Conservation (phyloP, 2,797 vertebrate species). For the Dermochelys coriacea region DNA sequence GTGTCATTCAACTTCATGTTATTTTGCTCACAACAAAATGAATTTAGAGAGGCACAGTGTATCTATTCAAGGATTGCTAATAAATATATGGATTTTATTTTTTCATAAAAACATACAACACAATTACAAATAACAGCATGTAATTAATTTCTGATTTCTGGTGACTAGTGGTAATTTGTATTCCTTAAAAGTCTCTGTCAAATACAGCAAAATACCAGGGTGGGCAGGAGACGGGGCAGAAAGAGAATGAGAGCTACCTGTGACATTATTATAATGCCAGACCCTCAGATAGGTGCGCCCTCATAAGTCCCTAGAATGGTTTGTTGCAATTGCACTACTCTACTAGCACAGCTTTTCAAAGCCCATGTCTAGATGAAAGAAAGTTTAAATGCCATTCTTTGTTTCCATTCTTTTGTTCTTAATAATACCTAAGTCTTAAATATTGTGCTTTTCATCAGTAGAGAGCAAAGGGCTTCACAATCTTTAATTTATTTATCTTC, state of each 20-base stretch:
- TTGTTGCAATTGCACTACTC: neutral
- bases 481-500: neutral
- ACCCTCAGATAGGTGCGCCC: no score
- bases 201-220: neutral
- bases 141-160: neutral
- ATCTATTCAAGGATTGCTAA: neutral
- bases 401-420: neutral
- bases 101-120: neutral
- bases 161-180: neutral
- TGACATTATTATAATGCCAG: neutral
- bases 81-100: neutral
- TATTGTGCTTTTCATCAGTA: neutral
- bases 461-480: neutral
- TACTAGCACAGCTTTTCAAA: neutral
- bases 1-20: neutral
- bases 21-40: conserved; percentile 24
- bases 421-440: neutral
- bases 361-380: neutral
- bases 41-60: neutral
- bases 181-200: neutral
- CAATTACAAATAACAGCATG: neutral
- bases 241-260: neutral
- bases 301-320: neutral
- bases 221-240: neutral
- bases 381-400: neutral